Conservation (phyloP, 2,888 invertebrate species). For the Clanis bilineata region DNA sequence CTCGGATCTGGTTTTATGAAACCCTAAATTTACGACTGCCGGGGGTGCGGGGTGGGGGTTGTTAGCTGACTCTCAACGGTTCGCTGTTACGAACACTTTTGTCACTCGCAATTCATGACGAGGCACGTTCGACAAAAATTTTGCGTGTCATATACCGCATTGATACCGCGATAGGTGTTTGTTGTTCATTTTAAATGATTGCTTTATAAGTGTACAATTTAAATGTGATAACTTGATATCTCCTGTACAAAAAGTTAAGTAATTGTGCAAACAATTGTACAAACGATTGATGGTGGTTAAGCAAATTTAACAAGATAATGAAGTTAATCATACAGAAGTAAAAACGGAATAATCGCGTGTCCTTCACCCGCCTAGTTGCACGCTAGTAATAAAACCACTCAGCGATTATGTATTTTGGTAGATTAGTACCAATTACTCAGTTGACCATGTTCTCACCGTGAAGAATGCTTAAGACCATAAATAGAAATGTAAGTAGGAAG, state of each 20-base stretch:
- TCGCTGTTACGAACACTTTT: slow-evolving; percentile 76
- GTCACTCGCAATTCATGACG: slow-evolving; percentile 75
- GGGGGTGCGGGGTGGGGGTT: slow-evolving; percentile 74
- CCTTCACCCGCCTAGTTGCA: background rate
- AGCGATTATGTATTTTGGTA: background rate
- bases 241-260: background rate
- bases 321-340: background rate
- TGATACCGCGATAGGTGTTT: background rate
- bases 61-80: slow-evolving; percentile 72
- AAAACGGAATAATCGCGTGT: slow-evolving; percentile 1
- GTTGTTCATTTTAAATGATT: background rate
- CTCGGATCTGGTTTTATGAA: slow-evolving; percentile 82
- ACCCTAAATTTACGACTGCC: slow-evolving; percentile 83
- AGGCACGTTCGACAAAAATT: slow-evolving; percentile 76
- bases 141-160: slow-evolving; percentile 70
- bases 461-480: no score
- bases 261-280: background rate
- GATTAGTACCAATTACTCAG: no score
- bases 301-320: slow-evolving; percentile 5
- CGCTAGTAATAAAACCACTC: background rate
- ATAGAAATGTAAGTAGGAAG: no score
- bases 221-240: slow-evolving; percentile 20
- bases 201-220: slow-evolving; percentile 18
- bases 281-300: background rate
- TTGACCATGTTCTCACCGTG: no score